Base-by-base conservation (phyloP, 2,888 invertebrate species). In the Dione vanillae region DNA sequence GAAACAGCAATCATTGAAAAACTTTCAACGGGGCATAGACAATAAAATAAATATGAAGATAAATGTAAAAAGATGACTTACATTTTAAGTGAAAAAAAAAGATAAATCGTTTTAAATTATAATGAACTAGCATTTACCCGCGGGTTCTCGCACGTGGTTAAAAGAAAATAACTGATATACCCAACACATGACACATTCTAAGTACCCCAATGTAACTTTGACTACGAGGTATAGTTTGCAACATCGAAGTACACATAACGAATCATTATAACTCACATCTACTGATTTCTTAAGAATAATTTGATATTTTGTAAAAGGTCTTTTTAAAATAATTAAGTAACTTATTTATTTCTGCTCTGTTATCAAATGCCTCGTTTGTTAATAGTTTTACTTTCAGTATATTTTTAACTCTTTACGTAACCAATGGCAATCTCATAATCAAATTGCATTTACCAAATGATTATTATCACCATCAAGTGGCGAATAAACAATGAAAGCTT, bases 401-500 rank as follows among this genome's bases (percentile, higher is more conserved):
- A 80, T 83, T 83, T 78, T 76, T 80, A 78, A 82, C 82, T 79
- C 77, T 82, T 88, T 86, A 84, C 83, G 83, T 84, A 74, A 72
- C 51, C 84, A 75, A 75, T 62, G 76, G 74, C 75, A 78, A 76
- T 78, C 73, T 78, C 77, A 79, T 74, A 73, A 71, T 67, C 67
- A 59, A 65, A 73, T 67, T 69, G 69, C 71, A 45, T 62, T 49
- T 51, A 66, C 69, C 41, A 65, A 64, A 43, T 61, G 47, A 27
- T 51, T 62, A 49, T 20, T 51, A 77, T 79, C 79, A 78, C 83
- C 81, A 82, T 82, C 83, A 80, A 83, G 79, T 82, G 79, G 77
- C 78, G 81, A 77, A 79, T 79, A 81, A 82, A 86, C 86, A 85
- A 86, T 83, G 78, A 80, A 75, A 79, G 79, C 77, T 78, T 74